Conservation (phyloP, 35 echinoderm and acorn worm genomes). For the Ptychodera flava region DNA sequence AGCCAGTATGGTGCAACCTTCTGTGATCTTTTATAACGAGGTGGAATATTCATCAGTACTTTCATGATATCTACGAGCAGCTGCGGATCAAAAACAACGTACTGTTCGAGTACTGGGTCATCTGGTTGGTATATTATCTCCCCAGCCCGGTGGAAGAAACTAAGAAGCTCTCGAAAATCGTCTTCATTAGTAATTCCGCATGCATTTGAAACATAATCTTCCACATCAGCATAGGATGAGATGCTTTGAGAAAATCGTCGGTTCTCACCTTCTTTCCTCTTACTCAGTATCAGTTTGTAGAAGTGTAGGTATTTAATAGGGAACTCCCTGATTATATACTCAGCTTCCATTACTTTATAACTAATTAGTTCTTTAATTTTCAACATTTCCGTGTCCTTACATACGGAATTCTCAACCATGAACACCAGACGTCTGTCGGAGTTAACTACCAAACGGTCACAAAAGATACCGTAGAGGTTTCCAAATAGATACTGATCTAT, state of each 20-base stretch:
- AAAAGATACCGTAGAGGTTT: not conserved
- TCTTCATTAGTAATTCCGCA: slow-evolving; percentile 4
- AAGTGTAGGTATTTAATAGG: slow-evolving; percentile 28
- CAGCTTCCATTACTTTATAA: not conserved
- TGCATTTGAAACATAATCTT: not conserved
- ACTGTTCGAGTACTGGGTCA: slow-evolving; percentile 5
- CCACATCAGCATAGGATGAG: not conserved
- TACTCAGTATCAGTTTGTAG: not conserved
- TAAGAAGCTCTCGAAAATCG: slow-evolving; percentile 8
- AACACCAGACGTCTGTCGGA: slow-evolving; percentile 1
- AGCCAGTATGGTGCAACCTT: slow-evolving; percentile 11
- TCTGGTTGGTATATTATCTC: slow-evolving; percentile 24
- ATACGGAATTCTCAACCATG: slow-evolving; percentile 14
- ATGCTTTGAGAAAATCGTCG: not conserved
- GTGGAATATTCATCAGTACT: slow-evolving; percentile 7
- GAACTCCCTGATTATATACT: slow-evolving; percentile 9
- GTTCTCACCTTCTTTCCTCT: not conserved
- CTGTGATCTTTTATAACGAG: not conserved
- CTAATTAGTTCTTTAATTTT: slow-evolving; percentile 6
- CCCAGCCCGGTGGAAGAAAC: slow-evolving; percentile 18
- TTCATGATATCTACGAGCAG: slow-evolving; percentile 32
- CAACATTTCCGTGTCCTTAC: not conserved
- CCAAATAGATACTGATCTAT: not conserved
- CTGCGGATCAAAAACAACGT: slow-evolving; percentile 27
- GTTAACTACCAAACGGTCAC: slow-evolving; percentile 3